Conservation (phyloP, 2,888 invertebrate species). For the Emmelina monodactyla region DNA sequence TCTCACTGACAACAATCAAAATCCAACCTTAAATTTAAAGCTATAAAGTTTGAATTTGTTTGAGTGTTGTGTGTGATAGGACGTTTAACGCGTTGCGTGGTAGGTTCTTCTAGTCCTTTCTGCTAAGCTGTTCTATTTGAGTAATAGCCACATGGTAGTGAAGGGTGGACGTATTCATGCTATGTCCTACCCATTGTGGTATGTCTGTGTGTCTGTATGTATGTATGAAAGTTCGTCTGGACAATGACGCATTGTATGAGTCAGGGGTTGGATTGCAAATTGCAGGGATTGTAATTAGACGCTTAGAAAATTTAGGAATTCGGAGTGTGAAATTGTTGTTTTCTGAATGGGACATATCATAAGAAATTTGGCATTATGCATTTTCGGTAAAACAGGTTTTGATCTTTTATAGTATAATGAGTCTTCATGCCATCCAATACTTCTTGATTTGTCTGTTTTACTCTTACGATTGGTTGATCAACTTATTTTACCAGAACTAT, state of each 20-base stretch:
- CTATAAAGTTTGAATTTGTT: conserved; percentile 9
- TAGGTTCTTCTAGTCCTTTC: conserved; percentile 61
- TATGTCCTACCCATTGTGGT: conserved; percentile 53
- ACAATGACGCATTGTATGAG: conserved; percentile 6
- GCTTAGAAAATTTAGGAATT: neutral
- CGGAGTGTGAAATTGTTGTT: neutral
- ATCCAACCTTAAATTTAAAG: conserved; percentile 7
- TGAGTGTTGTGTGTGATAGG: neutral
- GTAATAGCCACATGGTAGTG: conserved; percentile 66
- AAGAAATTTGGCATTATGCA: too few species aligned
- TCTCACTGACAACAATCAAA: conserved; percentile 11
- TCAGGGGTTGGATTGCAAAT: neutral
- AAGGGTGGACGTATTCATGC: conserved; percentile 62
- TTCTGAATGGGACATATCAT: too few species aligned
- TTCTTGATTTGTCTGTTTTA: too few species aligned
- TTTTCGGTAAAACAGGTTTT: too few species aligned
- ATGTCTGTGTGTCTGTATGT: conserved; percentile 19
- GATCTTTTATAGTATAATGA: too few species aligned
- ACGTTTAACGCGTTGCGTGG: conserved; percentile 19
- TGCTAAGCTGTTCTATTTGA: conserved; percentile 68
- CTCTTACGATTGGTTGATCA: too few species aligned
- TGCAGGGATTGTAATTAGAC: conserved; percentile 4
- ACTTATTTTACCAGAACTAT: too few species aligned
- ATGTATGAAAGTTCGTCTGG: conserved; percentile 5
- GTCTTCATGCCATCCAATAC: too few species aligned